Percentiles rank a stretch among this genome's conserved stretches.
phyloP scores from a whole-genome alignment of 1,140 invertebrate genomes.

The Pogonomyrmex barbatus region DNA sequence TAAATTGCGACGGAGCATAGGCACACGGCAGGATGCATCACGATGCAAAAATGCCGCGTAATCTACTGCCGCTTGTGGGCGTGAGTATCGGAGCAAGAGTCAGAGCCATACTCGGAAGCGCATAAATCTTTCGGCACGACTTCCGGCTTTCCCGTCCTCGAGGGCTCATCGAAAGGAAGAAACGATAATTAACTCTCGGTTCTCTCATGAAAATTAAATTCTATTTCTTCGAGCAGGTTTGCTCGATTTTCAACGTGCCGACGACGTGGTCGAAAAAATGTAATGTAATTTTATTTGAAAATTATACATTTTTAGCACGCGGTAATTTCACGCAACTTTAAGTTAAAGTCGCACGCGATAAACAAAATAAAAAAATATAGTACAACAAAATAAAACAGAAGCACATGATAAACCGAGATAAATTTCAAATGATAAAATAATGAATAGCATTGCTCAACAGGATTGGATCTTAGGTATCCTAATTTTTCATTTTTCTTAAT shows the following conservation, averaged over 20 bases:
- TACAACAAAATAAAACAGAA: background rate
- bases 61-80: slow-evolving; percentile 78
- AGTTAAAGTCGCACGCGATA: background rate
- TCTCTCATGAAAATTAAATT: slow-evolving; percentile 3
- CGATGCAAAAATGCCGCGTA: slow-evolving; percentile 74
- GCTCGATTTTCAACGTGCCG: background rate
- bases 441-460: no score
- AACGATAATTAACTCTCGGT: background rate
- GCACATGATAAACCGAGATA: no score
- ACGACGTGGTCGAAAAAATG: no score
- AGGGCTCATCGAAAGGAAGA: slow-evolving; percentile 8
- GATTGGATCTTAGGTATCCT: no score
- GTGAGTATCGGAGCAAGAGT: slow-evolving; percentile 55
- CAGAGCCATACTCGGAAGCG: slow-evolving; percentile 58
- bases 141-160: slow-evolving; percentile 61
- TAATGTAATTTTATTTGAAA: no score
- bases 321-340: background rate
- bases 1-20: slow-evolving; percentile 75
- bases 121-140: slow-evolving; percentile 62
- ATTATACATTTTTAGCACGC: background rate
- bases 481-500: no score
- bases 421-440: no score
- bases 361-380: background rate
- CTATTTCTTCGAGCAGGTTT: background rate
- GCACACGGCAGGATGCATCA: slow-evolving; percentile 67